phyloP scores from a whole-genome alignment of 2,888 invertebrate genomes.

The Drosophila picticornis region DNA sequence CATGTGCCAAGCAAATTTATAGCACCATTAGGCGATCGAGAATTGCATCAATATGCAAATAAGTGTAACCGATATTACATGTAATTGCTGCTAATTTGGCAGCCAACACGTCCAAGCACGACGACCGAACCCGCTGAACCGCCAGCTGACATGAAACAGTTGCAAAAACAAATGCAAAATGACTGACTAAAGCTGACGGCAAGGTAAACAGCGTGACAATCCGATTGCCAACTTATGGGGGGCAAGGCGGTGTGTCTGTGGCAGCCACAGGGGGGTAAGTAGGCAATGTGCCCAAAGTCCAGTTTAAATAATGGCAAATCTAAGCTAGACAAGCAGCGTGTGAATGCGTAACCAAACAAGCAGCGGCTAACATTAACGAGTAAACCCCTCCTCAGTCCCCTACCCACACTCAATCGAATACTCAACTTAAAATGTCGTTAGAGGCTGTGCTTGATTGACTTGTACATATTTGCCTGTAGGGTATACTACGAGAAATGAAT shows the following conservation, averaged over 20 bases:
- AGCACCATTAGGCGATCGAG: slow-evolving; percentile 74
- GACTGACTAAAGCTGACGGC: slow-evolving; percentile 81
- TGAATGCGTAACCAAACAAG: slow-evolving; percentile 67
- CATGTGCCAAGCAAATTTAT: slow-evolving; percentile 79
- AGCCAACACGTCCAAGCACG: slow-evolving; percentile 80
- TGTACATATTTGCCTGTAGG: background rate
- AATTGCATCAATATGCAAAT: slow-evolving; percentile 82
- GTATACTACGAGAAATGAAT: background rate
- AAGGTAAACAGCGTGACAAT: slow-evolving; percentile 77
- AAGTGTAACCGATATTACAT: slow-evolving; percentile 81
- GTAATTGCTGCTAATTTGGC: slow-evolving; percentile 83
- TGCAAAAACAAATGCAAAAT: slow-evolving; percentile 62
- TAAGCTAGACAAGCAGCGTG: slow-evolving; percentile 70
- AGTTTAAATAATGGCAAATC: slow-evolving; percentile 66
- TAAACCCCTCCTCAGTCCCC: background rate
- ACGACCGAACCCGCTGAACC: slow-evolving; percentile 48
- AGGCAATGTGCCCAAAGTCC: slow-evolving; percentile 23
- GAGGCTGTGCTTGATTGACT: background rate
- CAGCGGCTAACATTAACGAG: slow-evolving; percentile 21
- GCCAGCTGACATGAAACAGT: slow-evolving; percentile 62
- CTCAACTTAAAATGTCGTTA: slow-evolving; percentile 7
- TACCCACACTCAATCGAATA: slow-evolving; percentile 14
- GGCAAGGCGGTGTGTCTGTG: background rate
- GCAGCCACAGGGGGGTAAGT: background rate
- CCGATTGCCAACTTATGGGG: slow-evolving; percentile 40